Percentiles rank a stretch among this genome's conserved stretches.
These are phyloP conservation scores for Galerucella pusilla DNA, from an alignment of 2,888 invertebrate species.

Conservation along the genomic window DNA sequence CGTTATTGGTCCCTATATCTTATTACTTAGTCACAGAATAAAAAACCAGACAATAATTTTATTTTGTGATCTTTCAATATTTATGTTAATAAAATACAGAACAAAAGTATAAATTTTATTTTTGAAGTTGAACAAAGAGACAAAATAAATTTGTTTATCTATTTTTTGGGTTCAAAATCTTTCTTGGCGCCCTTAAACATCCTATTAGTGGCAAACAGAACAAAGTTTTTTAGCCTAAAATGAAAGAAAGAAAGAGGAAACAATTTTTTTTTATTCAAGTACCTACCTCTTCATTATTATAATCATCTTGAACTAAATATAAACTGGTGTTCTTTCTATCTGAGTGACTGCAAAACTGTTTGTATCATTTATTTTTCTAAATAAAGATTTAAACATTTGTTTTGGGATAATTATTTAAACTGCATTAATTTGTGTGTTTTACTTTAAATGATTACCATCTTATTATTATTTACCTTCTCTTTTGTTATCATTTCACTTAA, in stretches of 20 bases:
- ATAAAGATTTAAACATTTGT: too few species aligned
- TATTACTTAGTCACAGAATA: too few species aligned
- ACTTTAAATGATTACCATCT: neutral
- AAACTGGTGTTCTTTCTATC: too few species aligned
- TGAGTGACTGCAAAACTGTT: too few species aligned
- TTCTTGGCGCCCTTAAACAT: neutral
- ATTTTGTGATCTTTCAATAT: too few species aligned
- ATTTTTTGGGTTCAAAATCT: neutral
- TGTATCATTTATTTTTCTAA: too few species aligned
- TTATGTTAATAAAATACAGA: neutral
- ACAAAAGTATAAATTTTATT: neutral
- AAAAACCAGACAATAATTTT: too few species aligned
- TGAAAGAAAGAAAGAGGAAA: neutral
- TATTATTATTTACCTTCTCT: neutral
- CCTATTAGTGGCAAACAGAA: neutral
- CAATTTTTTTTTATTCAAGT: neutral
- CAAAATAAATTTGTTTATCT: neutral
- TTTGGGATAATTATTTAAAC: neutral
- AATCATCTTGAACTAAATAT: too few species aligned
- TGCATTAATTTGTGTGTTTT: neutral
- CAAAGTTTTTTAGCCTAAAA: constrained; percentile 3
- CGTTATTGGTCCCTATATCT: neutral
- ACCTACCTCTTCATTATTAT: too few species aligned
- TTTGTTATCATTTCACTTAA: neutral
- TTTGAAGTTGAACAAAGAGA: neutral